These are phyloP conservation scores for Psilopsiagon aurifrons DNA, from an alignment of 2,113 vertebrate genomes.

Conservation along the genomic window DNA sequence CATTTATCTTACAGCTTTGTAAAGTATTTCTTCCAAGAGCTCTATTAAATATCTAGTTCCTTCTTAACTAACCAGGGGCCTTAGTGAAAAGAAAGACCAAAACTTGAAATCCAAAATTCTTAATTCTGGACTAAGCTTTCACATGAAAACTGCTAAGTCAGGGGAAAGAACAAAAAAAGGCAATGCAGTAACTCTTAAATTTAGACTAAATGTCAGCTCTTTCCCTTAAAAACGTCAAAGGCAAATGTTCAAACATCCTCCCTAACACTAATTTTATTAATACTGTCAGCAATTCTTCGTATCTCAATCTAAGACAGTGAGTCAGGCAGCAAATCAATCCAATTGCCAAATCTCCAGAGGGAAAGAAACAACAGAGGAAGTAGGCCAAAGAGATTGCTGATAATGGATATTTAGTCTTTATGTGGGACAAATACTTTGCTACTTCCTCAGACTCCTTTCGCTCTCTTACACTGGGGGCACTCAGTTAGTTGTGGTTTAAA, in stretches of 20 bases:
- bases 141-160: not conserved
- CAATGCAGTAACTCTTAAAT: slow-evolving; percentile 23
- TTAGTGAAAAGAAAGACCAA: not conserved
- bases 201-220: slow-evolving; percentile 53
- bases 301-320: slow-evolving; percentile 55
- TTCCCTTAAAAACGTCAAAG: slow-evolving; percentile 43
- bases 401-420: slow-evolving; percentile 56
- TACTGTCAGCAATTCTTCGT: slow-evolving; percentile 55
- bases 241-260: slow-evolving; percentile 46
- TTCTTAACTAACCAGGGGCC: not conserved
- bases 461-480: not conserved
- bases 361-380: slow-evolving; percentile 55
- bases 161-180: not conserved
- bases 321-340: slow-evolving; percentile 65
- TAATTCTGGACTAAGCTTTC: not conserved
- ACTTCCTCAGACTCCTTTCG: slow-evolving; percentile 53
- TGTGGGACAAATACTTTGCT: slow-evolving; percentile 57
- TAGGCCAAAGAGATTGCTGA: slow-evolving; percentile 41
- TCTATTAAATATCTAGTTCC: not conserved
- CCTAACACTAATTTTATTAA: slow-evolving; percentile 57
- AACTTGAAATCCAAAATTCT: not conserved
- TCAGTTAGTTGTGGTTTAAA: not conserved
- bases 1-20: not conserved
- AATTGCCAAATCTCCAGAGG: slow-evolving; percentile 28
- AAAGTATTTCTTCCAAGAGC: not conserved